Evolutionary conservation across 64 coral and sea anemone genomes (phyloP), one percentile per base, ranked within the genome.

Genomic region (Pachyseris speciosa): DNA sequence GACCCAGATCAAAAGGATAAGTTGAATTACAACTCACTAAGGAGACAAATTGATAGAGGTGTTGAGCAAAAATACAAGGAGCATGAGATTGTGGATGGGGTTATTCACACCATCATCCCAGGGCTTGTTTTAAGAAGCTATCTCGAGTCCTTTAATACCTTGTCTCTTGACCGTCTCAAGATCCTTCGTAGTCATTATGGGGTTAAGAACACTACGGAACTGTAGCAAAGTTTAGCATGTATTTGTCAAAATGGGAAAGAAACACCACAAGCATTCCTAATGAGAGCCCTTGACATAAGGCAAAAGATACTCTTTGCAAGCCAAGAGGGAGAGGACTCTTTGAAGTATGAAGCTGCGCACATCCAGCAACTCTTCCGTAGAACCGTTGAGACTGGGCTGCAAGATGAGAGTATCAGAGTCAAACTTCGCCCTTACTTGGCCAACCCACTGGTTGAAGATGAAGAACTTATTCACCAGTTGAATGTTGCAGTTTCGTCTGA

Each of bases 271-370:
- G 72, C 72, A 63, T 80, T 87, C 42, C 34, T 93, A 31, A 87
- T 93, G 83, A 28, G 84, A 59, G 84, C 65, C 32, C 49, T 92
- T 29, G 77, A 85, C 74, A 25, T 92, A 16, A 72, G 80, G 10
- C 90, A 92, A 45, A 67, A 92, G 38, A 85, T 92, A 45, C 24
- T 85, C 12, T 92, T 92, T 85, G 53, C 90, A n/a, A 59, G 80
- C 25, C 34, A 76, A 36, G 90, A 89, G 61, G 24, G 64, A 24
- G 83, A 85, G 83, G 83, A 85, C 43, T 58, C 41, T 25, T 36
- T 85, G 25, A 61, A 64, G 29, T 85, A 85, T 68, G 83, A 85
- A n/a, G 17, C 1, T 7, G 44, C 7, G 7, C 44, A 26, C 83
- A 0, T 58, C 44, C 12, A 58, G 67, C 41, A 85, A 39, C 83